Evolutionary conservation across 2,113 vertebrate species (phyloP).

Genomic region (Dasypus novemcinctus): DNA sequence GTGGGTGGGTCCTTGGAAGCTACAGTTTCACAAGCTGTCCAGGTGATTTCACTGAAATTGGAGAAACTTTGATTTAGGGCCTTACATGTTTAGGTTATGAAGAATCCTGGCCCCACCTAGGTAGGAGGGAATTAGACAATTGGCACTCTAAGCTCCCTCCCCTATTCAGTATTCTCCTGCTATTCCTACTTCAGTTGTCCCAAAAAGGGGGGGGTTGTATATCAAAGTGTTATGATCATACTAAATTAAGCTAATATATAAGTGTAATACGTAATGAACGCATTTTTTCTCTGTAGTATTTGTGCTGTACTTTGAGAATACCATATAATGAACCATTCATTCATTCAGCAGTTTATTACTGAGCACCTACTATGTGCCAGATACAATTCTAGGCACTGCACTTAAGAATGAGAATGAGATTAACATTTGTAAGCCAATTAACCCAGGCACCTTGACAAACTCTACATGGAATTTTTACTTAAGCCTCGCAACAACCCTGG

Average conservation of each 20-base stretch:
- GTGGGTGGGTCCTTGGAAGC: background rate
- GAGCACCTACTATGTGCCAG: background rate
- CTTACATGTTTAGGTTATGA: conserved; percentile 11
- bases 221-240: background rate
- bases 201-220: background rate
- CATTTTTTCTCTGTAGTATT: background rate
- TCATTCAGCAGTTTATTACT: background rate
- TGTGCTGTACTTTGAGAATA: background rate
- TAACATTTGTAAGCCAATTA: background rate
- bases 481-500: background rate
- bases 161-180: background rate
- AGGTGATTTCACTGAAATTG: conserved; percentile 6
- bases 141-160: background rate
- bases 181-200: background rate
- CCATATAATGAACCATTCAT: background rate
- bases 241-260: background rate
- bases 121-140: background rate
- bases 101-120: background rate
- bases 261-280: background rate
- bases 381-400: background rate
- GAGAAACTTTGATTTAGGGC: background rate
- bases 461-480: background rate
- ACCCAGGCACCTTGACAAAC: background rate
- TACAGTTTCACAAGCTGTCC: background rate
- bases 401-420: background rate